These are phyloP conservation scores for Eurystomus gularis DNA, from an alignment of 2,113 vertebrate genomes.

Conservation along the genomic window DNA sequence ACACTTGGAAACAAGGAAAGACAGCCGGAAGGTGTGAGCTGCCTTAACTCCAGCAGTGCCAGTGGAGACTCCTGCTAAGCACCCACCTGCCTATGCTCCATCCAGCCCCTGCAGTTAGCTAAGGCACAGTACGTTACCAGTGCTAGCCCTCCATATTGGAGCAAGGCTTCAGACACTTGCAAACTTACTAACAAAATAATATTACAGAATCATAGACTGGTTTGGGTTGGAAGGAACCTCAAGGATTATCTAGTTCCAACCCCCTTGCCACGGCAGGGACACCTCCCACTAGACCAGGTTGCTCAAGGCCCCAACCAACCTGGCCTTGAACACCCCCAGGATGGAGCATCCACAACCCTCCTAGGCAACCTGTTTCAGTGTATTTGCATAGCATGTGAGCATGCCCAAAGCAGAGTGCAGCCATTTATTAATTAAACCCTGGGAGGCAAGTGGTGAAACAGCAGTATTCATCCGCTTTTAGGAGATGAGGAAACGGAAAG, in stretches of 20 bases:
- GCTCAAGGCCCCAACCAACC: too few species aligned
- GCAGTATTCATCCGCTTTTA: background rate
- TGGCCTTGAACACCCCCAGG: too few species aligned
- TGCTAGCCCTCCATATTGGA: rapidly evolving
- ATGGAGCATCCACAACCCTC: too few species aligned
- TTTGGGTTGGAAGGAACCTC: too few species aligned
- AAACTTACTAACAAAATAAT: rapidly evolving
- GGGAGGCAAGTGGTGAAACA: background rate
- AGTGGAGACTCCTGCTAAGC: background rate
- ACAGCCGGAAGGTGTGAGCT: background rate
- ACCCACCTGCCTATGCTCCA: background rate
- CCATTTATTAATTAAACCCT: background rate
- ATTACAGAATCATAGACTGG: too few species aligned
- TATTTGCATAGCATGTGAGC: background rate
- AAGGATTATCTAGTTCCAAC: too few species aligned
- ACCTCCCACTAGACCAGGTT: too few species aligned
- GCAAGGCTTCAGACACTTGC: background rate
- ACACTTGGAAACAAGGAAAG: background rate
- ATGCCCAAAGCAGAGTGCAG: background rate
- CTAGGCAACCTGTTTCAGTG: too few species aligned
- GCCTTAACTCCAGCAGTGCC: background rate
- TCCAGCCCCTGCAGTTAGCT: background rate
- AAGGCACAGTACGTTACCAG: rapidly evolving
- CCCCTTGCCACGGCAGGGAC: too few species aligned
- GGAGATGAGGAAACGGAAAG: background rate